Evolutionary conservation across 1,140 invertebrate species (phyloP).

Genomic region (Drosophila willistoni): DNA sequence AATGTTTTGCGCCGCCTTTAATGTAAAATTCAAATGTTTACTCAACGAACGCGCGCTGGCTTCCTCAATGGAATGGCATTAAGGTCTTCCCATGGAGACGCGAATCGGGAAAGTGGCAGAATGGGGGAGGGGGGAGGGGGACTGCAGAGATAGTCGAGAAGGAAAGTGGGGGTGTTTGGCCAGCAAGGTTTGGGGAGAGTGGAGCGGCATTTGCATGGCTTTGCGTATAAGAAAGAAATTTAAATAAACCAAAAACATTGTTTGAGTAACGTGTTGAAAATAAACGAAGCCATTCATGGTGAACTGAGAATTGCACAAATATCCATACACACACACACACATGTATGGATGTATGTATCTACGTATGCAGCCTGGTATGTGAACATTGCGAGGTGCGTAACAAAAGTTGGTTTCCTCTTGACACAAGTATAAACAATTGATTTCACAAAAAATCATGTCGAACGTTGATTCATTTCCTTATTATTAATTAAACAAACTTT

Average conservation of each 20-base stretch:
- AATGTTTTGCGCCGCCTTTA: constrained; percentile 73
- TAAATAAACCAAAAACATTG: constrained; percentile 81
- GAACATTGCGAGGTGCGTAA: neutral
- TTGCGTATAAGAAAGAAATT: constrained; percentile 78
- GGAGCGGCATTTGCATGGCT: constrained; percentile 72
- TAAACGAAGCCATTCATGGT: constrained; percentile 78
- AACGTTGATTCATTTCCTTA: too few relatives aligned
- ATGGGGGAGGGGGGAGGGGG: too few relatives aligned
- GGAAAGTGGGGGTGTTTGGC: neutral
- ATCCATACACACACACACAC: constrained; percentile 27
- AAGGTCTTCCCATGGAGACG: constrained; percentile 3
- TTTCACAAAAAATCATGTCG: neutral
- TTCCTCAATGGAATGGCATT: constrained; percentile 56
- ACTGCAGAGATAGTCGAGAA: neutral
- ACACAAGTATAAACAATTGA: neutral
- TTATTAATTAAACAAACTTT: neutral
- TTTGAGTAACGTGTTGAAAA: constrained; percentile 81
- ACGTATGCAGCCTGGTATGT: constrained; percentile 1
- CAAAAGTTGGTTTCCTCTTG: neutral
- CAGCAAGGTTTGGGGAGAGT: neutral
- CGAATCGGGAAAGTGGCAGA: neutral
- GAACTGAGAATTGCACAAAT: constrained; percentile 53
- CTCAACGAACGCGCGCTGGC: constrained; percentile 62
- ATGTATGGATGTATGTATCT: neutral
- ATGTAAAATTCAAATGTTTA: constrained; percentile 82